Evolutionary conservation across 2,797 vertebrate species (phyloP).

Genomic region (Myripristis murdjan): DNA sequence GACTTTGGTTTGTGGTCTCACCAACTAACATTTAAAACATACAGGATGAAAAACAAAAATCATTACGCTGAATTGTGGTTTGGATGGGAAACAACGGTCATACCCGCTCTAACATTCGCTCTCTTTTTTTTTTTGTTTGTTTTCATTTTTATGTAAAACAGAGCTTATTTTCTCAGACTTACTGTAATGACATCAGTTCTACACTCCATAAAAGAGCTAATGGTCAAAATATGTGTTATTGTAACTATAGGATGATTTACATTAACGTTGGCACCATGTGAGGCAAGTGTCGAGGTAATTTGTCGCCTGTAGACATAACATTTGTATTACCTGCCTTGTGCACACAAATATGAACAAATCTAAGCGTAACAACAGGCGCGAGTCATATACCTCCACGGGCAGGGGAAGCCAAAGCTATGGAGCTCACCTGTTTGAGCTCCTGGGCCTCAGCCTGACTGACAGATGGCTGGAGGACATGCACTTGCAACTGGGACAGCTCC

Average conservation of each 20-base stretch:
- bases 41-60: slow-evolving; percentile 75
- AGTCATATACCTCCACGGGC: slow-evolving; percentile 27
- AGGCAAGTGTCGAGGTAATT: slow-evolving; percentile 11
- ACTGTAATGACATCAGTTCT: slow-evolving; percentile 2
- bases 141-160: slow-evolving; percentile 4
- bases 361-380: slow-evolving; percentile 24
- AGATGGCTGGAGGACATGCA: slow-evolving; percentile 84
- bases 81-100: slow-evolving; percentile 64
- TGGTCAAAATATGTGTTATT: slow-evolving; percentile 5
- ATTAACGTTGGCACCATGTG: slow-evolving; percentile 31
- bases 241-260: slow-evolving; percentile 33
- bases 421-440: slow-evolving; percentile 93
- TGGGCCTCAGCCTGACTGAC: slow-evolving; percentile 91
- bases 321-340: slow-evolving; percentile 19
- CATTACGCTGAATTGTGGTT: slow-evolving; percentile 70
- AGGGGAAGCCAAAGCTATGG: slow-evolving; percentile 28
- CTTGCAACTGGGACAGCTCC: slow-evolving; percentile 84
- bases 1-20: slow-evolving; percentile 79
- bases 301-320: slow-evolving; percentile 28
- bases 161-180: slow-evolving; percentile 24
- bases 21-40: slow-evolving; percentile 78
- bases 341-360: slow-evolving; percentile 38
- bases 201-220: neutral
- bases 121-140: neutral
- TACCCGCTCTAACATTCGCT: slow-evolving; percentile 47